phyloP scores from a whole-genome alignment of 2,113 vertebrate species.

The Centropristis striata region DNA sequence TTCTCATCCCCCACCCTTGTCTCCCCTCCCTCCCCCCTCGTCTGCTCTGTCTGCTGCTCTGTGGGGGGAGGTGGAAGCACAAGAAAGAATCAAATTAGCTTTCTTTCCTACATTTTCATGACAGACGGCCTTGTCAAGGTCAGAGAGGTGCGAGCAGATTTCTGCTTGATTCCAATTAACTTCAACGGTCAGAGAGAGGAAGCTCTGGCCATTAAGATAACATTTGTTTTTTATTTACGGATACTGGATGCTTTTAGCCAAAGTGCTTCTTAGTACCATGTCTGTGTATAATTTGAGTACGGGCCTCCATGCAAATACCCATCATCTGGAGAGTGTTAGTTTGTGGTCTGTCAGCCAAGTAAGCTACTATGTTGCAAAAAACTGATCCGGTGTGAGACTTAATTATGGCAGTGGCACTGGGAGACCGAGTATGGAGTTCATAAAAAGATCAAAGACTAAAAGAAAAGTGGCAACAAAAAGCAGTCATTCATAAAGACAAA shows the following conservation, averaged over 20 bases:
- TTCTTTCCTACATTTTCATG: constrained; percentile 59
- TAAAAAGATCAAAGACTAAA: constrained; percentile 29
- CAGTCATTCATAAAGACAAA: neutral
- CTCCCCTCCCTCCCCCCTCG: constrained; percentile 29
- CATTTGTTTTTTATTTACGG: constrained; percentile 9
- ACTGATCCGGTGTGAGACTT: neutral
- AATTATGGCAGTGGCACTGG: neutral
- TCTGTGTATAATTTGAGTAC: neutral
- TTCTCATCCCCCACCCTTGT: constrained; percentile 50
- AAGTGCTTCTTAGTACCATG: neutral
- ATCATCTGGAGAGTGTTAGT: neutral
- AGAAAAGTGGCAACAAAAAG: constrained; percentile 13
- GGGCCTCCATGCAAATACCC: neutral
- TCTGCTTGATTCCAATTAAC: constrained; percentile 32
- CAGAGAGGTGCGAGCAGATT: constrained; percentile 42
- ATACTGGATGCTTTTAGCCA: constrained; percentile 18
- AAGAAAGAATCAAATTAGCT: constrained; percentile 72
- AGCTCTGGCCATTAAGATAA: constrained; percentile 1
- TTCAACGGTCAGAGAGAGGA: constrained; percentile 5
- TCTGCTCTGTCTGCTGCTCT: constrained; percentile 65
- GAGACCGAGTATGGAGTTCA: constrained; percentile 8
- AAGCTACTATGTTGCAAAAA: neutral
- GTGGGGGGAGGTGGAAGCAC: constrained; percentile 54
- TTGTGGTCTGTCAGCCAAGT: neutral
- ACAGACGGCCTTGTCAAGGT: constrained; percentile 64